phyloP scores from a whole-genome alignment of 1,140 invertebrate species.

The Sitophilus oryzae region DNA sequence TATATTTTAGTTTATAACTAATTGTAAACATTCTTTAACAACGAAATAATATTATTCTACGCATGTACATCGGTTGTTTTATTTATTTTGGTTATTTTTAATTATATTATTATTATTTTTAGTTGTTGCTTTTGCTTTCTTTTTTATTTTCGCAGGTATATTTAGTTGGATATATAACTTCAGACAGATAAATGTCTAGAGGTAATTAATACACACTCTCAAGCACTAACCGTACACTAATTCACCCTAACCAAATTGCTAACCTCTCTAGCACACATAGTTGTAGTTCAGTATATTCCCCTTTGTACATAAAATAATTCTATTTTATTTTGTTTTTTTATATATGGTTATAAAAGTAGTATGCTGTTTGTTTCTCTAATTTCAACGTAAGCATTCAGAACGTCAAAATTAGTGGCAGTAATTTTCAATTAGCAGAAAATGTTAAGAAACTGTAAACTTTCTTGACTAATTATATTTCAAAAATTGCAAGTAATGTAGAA shows the following conservation, averaged over 20 bases:
- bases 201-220: slow-evolving; percentile 25
- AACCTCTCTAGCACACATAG: slow-evolving; percentile 26
- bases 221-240: slow-evolving; percentile 24
- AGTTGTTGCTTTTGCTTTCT: slow-evolving; percentile 22
- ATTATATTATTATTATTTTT: slow-evolving; percentile 16
- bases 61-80: neutral
- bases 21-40: too few relatives aligned
- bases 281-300: slow-evolving; percentile 30
- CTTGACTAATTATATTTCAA: too few relatives aligned
- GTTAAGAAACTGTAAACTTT: too few relatives aligned
- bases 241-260: slow-evolving; percentile 22
- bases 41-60: too few relatives aligned
- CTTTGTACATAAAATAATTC: slow-evolving; percentile 27
- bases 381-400: too few relatives aligned
- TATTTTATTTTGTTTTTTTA: slow-evolving; percentile 7
- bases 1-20: too few relatives aligned
- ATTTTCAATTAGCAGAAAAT: too few relatives aligned
- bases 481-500: too few relatives aligned
- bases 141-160: slow-evolving; percentile 29
- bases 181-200: slow-evolving; percentile 20
- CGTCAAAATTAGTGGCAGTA: too few relatives aligned
- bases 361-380: too few relatives aligned
- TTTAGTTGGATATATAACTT: slow-evolving; percentile 27
- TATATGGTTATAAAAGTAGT: neutral
- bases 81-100: slow-evolving; percentile 1